A percentile compares a stretch with the other conserved stretches of the same genome.
Evolutionary conservation across 1,140 invertebrate species (phyloP).

Genomic region (Apis florea): DNA sequence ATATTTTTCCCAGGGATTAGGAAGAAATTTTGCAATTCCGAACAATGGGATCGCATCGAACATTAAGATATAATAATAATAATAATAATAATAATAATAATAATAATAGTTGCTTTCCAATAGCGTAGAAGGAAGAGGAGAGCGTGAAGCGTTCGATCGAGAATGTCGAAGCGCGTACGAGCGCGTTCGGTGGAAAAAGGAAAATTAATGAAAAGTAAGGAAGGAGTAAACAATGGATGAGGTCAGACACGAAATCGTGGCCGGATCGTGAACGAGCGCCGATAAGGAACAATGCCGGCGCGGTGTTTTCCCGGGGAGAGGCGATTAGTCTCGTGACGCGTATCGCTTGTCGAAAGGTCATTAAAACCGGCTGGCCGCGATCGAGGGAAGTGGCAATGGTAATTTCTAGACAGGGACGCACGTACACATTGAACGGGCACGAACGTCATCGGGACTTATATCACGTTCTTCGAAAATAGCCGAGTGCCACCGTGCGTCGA

Average conservation of each 20-base stretch:
- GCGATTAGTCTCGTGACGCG: conserved; percentile 57
- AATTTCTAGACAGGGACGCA: conserved; percentile 58
- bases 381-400: conserved; percentile 52
- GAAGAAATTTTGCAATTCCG: background rate
- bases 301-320: conserved; percentile 34
- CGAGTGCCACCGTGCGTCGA: conserved; percentile 68
- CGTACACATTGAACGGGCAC: conserved; percentile 28
- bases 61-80: no score
- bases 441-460: conserved; percentile 67
- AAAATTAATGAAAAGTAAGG: no score
- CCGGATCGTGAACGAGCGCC: background rate
- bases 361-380: conserved; percentile 56
- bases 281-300: conserved; percentile 49
- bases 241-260: background rate
- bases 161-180: no score
- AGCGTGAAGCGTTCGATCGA: no score
- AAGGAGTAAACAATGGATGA: background rate
- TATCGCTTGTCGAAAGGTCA: conserved; percentile 59
- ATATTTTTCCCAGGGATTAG: no score
- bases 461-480: conserved; percentile 74
- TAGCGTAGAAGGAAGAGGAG: no score
- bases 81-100: no score
- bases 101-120: no score
- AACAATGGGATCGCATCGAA: no score
- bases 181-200: no score